Conservation (phyloP, 2,113 vertebrate genomes). For the Ondatra zibethicus region DNA sequence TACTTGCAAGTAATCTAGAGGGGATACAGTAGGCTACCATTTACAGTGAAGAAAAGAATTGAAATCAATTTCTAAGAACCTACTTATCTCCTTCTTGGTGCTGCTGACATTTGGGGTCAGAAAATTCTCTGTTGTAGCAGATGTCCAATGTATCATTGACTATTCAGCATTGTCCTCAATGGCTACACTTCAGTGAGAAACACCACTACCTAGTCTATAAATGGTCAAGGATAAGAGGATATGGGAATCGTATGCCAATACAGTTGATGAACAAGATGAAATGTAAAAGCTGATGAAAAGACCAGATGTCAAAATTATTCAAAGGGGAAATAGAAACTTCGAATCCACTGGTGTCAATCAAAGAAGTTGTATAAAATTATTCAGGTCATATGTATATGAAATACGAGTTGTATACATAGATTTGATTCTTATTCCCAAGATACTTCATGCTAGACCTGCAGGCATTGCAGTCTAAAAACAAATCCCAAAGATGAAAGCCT, state of each 20-base stretch:
- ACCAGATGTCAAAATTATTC: not conserved
- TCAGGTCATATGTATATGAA: not conserved
- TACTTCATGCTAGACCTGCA: not conserved
- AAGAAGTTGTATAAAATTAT: not conserved
- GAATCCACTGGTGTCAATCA: not conserved
- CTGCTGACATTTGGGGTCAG: not conserved
- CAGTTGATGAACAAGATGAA: not conserved
- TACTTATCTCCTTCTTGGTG: not conserved
- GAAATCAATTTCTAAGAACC: not conserved
- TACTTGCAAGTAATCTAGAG: not conserved
- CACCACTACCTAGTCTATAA: not conserved
- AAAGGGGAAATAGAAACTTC: not conserved
- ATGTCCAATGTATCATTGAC: not conserved
- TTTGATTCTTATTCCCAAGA: not conserved
- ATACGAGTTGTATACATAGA: not conserved
- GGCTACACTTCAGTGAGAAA: not conserved
- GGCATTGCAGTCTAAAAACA: not conserved
- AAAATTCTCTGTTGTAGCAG: not conserved
- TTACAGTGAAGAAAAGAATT: not conserved
- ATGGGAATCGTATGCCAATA: not conserved
- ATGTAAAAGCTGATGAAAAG: not conserved
- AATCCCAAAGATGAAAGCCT: not conserved
- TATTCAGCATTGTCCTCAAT: not conserved
- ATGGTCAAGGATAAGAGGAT: not conserved
- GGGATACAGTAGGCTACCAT: not conserved